phyloP scores from a whole-genome alignment of 2,888 invertebrate species.

The Cheiracanthium punctorium region DNA sequence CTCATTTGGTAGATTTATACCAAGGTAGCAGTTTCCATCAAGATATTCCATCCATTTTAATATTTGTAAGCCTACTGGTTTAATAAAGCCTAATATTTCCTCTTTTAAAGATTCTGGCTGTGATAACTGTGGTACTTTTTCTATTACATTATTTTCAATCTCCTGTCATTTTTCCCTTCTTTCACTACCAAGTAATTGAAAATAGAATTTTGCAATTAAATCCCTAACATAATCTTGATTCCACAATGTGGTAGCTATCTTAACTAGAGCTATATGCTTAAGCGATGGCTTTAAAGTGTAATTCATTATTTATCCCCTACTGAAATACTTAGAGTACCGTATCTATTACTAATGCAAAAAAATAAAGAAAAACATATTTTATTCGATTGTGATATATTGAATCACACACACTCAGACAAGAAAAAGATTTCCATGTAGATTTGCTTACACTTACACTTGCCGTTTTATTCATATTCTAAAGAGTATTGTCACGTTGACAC shows the following conservation, averaged over 20 bases:
- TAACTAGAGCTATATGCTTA: background rate
- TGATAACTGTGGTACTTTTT: constrained; percentile 5
- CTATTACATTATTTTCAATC: background rate
- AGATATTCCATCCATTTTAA: constrained; percentile 18
- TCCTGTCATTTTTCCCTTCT: background rate
- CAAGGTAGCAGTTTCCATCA: background rate
- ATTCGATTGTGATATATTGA: no score
- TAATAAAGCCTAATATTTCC: constrained; percentile 1
- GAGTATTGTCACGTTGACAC: no score
- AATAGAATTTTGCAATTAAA: background rate
- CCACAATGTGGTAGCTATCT: constrained; percentile 18
- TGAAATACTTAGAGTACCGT: no score
- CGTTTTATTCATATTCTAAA: no score
- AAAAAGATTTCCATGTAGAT: no score
- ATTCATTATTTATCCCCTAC: no score
- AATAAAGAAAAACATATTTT: no score
- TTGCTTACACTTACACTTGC: no score
- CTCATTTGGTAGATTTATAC: background rate
- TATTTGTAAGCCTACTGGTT: constrained; percentile 12
- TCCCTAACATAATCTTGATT: constrained; percentile 1
- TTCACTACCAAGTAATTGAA: background rate
- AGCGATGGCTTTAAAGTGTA: background rate
- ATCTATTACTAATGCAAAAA: no score
- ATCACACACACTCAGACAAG: no score
- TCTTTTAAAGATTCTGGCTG: constrained; percentile 1